These are phyloP conservation scores for Diabrotica undecimpunctata DNA, from an alignment of 1,140 invertebrate species.

Conservation along the genomic window DNA sequence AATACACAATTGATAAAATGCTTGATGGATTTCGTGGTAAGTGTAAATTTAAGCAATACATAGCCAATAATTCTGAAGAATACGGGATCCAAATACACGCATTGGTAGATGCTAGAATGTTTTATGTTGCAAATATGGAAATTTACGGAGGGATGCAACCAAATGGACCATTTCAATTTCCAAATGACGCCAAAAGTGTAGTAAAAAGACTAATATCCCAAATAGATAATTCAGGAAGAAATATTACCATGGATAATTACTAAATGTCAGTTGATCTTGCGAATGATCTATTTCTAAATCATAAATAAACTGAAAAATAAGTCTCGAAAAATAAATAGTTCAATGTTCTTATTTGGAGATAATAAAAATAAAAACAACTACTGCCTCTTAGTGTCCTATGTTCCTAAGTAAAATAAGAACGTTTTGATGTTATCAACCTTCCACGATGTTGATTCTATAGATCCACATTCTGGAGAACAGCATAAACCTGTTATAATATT, in stretches of 20 bases:
- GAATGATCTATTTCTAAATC: constrained; percentile 3
- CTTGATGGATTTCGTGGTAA: constrained; percentile 33
- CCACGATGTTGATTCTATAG: too few species aligned
- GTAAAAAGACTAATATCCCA: constrained; percentile 35
- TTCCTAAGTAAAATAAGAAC: constrained; percentile 29
- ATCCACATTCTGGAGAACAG: too few species aligned
- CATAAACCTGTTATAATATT: too few species aligned
- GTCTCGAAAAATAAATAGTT: background rate
- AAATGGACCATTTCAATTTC: constrained; percentile 36
- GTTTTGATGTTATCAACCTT: too few species aligned
- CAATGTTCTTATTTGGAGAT: constrained; percentile 13
- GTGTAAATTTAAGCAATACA: constrained; percentile 15
- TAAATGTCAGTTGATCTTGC: constrained; percentile 4
- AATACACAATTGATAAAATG: constrained; percentile 23
- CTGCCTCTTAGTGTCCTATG: constrained; percentile 9
- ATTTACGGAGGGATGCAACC: constrained; percentile 40
- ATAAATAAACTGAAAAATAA: background rate
- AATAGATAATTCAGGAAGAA: constrained; percentile 2
- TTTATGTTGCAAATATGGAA: constrained; percentile 39
- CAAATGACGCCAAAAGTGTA: constrained; percentile 36
- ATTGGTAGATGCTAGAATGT: constrained; percentile 24
- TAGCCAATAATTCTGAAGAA: constrained; percentile 30
- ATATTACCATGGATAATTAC: constrained; percentile 8
- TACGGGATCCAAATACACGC: constrained; percentile 27
- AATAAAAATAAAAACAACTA: background rate